A percentile compares a stretch with the other conserved stretches of the same genome.
phyloP scores from a whole-genome alignment of 2,797 vertebrate species.

The Sebastiscus tertius region DNA sequence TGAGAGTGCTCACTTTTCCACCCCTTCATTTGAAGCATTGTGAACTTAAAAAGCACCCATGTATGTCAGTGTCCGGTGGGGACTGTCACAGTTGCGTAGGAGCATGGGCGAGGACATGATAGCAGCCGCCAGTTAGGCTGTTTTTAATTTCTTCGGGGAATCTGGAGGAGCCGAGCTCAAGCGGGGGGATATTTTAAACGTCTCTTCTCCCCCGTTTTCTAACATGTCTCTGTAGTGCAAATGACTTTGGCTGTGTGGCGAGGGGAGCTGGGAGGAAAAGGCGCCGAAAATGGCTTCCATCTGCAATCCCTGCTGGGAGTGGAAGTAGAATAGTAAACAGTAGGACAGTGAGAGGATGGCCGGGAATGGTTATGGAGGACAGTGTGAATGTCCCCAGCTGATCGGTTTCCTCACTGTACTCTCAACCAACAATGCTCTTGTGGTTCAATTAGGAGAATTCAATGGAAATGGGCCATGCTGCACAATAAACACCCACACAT shows the following conservation, averaged over 20 bases:
- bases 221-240: slow-evolving; percentile 64
- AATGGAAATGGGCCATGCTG: slow-evolving; percentile 5
- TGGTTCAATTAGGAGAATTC: slow-evolving; percentile 37
- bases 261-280: slow-evolving; percentile 38
- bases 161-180: slow-evolving; percentile 41
- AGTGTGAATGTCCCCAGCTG: slow-evolving; percentile 28
- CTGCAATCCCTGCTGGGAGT: slow-evolving; percentile 48
- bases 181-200: slow-evolving; percentile 60
- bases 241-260: slow-evolving; percentile 54
- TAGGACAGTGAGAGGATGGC: slow-evolving; percentile 23
- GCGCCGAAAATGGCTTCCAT: slow-evolving; percentile 41
- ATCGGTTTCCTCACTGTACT: slow-evolving; percentile 31
- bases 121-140: slow-evolving; percentile 50
- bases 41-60: slow-evolving; percentile 69
- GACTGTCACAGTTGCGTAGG: slow-evolving; percentile 59
- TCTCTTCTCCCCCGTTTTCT: slow-evolving; percentile 34
- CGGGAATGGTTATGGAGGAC: slow-evolving; percentile 42
- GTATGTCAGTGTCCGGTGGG: slow-evolving; percentile 63
- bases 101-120: slow-evolving; percentile 53
- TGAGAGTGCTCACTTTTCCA: slow-evolving; percentile 20
- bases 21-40: slow-evolving; percentile 35
- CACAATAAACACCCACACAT: background rate
- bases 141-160: slow-evolving; percentile 82
- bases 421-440: slow-evolving; percentile 20
- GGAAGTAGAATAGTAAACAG: slow-evolving; percentile 54